Evolutionary conservation across 2,888 invertebrate genomes (phyloP).

Genomic region (Sylvicola cinctus): DNA sequence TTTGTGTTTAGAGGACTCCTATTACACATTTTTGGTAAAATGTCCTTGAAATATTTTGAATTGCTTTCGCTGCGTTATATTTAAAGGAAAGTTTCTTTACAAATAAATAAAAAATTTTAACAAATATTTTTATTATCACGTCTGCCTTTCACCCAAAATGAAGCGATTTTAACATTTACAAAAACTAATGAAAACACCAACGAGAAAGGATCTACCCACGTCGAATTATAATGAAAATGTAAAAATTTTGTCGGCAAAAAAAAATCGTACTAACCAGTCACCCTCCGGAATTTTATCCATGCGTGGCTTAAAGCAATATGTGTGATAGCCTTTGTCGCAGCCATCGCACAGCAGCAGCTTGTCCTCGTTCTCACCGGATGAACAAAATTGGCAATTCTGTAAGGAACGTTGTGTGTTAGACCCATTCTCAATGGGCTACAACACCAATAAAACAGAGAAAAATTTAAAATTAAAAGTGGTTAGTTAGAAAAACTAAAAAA

Average conservation of each 20-base stretch:
- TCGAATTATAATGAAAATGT: too few species aligned
- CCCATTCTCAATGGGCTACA: slow-evolving; percentile 7
- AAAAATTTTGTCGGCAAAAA: slow-evolving; percentile 3
- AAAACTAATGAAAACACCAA: too few species aligned
- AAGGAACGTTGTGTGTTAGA: slow-evolving; percentile 15
- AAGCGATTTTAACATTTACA: too few species aligned
- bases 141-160: too few species aligned
- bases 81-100: too few species aligned
- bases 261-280: slow-evolving; percentile 64
- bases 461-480: slow-evolving; percentile 3
- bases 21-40: too few species aligned
- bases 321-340: slow-evolving; percentile 96
- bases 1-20: too few species aligned
- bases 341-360: slow-evolving; percentile 88
- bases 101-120: too few species aligned
- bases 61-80: too few species aligned
- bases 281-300: slow-evolving; percentile 95
- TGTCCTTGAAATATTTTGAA: too few species aligned
- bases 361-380: slow-evolving; percentile 89
- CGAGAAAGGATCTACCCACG: too few species aligned
- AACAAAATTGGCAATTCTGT: slow-evolving; percentile 95
- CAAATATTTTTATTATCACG: too few species aligned
- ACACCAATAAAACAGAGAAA: slow-evolving; percentile 5
- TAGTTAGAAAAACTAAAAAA: slow-evolving; percentile 3
- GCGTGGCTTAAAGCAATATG: slow-evolving; percentile 93